Percentiles rank a stretch among this genome's conserved stretches.
phyloP scores from a whole-genome alignment of 1,140 invertebrate species.

The Glossosoma conforme region DNA sequence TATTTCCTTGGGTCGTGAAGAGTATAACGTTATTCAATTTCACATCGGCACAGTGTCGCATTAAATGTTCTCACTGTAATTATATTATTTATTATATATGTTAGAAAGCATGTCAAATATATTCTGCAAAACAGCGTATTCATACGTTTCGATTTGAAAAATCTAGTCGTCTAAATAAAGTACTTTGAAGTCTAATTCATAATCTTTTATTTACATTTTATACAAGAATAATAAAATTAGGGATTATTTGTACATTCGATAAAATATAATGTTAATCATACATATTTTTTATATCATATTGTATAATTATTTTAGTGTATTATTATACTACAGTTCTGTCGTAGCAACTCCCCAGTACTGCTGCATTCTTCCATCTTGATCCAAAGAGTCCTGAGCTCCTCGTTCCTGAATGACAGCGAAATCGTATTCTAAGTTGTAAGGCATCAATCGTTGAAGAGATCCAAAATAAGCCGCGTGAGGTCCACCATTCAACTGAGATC shows the following conservation, averaged over 20 bases:
- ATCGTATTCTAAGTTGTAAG: conserved; percentile 79
- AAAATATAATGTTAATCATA: background rate
- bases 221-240: conserved; percentile 16
- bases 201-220: conserved; percentile 27
- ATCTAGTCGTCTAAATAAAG: conserved; percentile 32
- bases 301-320: background rate
- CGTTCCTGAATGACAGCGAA: conserved; percentile 76
- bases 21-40: no score
- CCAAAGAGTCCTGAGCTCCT: conserved; percentile 62
- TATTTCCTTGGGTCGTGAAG: conserved; percentile 10
- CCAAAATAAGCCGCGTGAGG: conserved; percentile 83
- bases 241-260: background rate
- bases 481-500: conserved; percentile 57
- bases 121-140: conserved; percentile 1
- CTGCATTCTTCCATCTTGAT: conserved; percentile 74
- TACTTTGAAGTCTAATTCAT: conserved; percentile 18
- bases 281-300: conserved; percentile 1
- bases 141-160: conserved; percentile 21
- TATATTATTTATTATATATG: conserved; percentile 22
- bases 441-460: conserved; percentile 75
- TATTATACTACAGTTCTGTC: conserved; percentile 62
- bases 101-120: conserved; percentile 21
- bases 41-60: conserved; percentile 27
- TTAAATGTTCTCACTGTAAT: conserved; percentile 28
- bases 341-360: conserved; percentile 84